Evolutionary conservation across 2,888 invertebrate species (phyloP).

Genomic region (Noctua janthe): DNA sequence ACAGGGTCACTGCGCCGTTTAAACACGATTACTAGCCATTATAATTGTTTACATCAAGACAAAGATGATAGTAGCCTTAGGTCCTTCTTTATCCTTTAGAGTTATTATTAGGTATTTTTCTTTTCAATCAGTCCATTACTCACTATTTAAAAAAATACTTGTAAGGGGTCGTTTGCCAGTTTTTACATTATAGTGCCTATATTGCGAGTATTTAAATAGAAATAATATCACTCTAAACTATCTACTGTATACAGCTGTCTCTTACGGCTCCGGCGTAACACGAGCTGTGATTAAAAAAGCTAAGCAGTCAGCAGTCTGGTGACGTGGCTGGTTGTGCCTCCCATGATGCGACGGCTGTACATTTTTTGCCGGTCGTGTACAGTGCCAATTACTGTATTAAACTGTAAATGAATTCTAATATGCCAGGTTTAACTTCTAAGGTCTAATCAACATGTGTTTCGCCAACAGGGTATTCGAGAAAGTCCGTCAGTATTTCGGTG

Average conservation of each 20-base stretch:
- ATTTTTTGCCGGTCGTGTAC: neutral
- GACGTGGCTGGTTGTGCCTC: neutral
- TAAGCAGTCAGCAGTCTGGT: neutral
- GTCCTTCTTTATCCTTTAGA: neutral
- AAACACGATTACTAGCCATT: constrained; percentile 32
- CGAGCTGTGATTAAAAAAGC: neutral
- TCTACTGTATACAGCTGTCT: neutral
- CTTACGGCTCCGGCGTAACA: neutral
- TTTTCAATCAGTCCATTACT: neutral
- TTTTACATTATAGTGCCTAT: neutral
- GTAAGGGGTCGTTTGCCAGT: neutral
- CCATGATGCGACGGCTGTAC: neutral
- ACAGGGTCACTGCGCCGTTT: constrained; percentile 55
- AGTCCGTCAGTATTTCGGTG: constrained; percentile 96
- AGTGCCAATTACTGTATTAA: neutral
- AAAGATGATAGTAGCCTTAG: neutral
- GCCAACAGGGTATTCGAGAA: constrained; percentile 95
- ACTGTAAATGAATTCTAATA: neutral
- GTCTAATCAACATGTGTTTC: constrained; percentile 33
- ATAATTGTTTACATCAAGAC: constrained; percentile 40
- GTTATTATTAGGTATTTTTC: neutral
- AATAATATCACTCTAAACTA: neutral
- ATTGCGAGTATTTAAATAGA: neutral
- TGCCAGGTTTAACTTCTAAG: constrained; percentile 6
- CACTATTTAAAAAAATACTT: neutral